Conservation (phyloP, 2,113 vertebrate species). For the Taxidea taxus region DNA sequence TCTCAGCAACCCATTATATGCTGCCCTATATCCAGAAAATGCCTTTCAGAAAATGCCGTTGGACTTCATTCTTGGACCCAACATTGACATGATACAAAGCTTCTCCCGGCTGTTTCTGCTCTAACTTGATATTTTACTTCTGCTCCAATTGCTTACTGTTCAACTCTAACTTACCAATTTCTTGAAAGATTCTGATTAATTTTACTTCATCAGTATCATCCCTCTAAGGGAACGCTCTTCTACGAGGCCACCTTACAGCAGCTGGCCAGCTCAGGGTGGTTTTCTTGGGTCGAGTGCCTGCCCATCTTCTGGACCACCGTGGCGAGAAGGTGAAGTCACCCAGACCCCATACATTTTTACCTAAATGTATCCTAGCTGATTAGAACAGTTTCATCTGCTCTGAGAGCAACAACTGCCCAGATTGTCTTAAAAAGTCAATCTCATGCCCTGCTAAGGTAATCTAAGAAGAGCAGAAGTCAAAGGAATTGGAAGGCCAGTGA, state of each 20-base stretch:
- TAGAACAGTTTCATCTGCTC: neutral
- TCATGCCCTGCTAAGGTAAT: neutral
- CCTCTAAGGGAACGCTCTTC: neutral
- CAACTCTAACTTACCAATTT: neutral
- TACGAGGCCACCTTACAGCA: neutral
- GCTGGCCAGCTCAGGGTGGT: neutral
- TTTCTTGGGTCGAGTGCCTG: neutral
- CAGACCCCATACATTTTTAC: neutral
- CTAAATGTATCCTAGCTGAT: neutral
- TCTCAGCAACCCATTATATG: neutral
- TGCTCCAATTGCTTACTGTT: neutral
- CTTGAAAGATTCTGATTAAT: neutral
- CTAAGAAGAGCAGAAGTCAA: neutral
- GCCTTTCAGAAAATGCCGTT: neutral
- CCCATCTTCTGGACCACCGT: neutral
- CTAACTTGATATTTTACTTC: neutral
- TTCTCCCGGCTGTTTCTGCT: neutral
- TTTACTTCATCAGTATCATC: neutral
- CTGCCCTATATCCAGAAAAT: neutral
- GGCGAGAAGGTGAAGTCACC: neutral
- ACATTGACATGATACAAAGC: neutral
- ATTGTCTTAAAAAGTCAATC: neutral
- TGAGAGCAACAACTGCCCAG: neutral
- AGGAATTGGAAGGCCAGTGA: neutral
- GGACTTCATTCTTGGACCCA: neutral